Evolutionary conservation across 1,140 invertebrate genomes (phyloP), one percentile per base, ranked within the genome.

Genomic region (Dryas iulia): DNA sequence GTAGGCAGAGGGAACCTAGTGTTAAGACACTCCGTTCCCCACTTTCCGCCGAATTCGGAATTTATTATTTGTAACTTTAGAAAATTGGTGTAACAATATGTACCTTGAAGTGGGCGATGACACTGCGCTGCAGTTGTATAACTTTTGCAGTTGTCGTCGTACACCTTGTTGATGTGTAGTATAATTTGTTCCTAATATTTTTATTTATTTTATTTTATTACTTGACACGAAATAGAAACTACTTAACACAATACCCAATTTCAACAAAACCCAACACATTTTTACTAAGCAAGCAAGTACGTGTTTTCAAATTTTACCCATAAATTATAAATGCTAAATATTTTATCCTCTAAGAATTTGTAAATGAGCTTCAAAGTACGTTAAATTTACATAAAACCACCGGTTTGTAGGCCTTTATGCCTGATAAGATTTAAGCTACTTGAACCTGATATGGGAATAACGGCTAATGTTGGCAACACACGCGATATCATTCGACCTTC

Each of bases 341-440:
- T 59, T 59, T 59, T 53, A 66, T 66, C 57, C 26, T 39, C 53
- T 47, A 47, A 31, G 53, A 62, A 57, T 66, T 66, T 63, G 59
- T 68, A 69, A 61, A 73, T 69, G 53, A 59, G 52, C 24, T 69
- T 56, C 54, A 47, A 70, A 66, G 25, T 63, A 35, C 62, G 24
- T 73, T 70, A 67, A 73, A 73, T 73, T 69, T 66, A 69, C 72
- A 70, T 73, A 66, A 69, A 61, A 63, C 47, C 57, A 39, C 35
- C 54, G 58, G 63, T 58, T 63, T 30, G 64, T 62, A 63, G 67
- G 39, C 60, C 61, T 69, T 69, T 70, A 73, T 66, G 57, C 14
- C 35, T 73, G 72, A 73, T 73, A 73, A 73, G 72, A 73, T 73
- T 70, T 73, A 73, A 70, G 63, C 63, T 66, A 66, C 66, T 73